Evolutionary conservation across 2,797 vertebrate species (phyloP), one percentile per base, ranked within the genome.

Genomic region (Myotis pilosus): DNA sequence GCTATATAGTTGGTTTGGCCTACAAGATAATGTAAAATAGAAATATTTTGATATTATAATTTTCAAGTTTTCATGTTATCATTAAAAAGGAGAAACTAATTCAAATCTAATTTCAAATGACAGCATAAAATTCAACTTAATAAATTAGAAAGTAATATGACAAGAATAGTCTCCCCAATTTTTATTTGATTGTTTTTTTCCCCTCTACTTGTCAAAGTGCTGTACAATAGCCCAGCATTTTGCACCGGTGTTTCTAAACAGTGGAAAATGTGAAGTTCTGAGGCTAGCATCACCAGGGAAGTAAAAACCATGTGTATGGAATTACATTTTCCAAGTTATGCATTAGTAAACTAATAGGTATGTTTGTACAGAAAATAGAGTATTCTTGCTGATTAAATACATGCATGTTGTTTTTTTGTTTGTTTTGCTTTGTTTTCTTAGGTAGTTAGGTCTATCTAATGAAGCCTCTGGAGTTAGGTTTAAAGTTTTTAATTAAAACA

Each of bases 291-390:
- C 98, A 68, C 96, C 96, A 97, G 97, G 97, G 98, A 98, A 98
- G 97, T 98, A 98, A 98, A 98, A 98, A 97, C 92, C 81, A 88
- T 98, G 91, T 96, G 88, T 97, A 97, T 98, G 97, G 97, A 97
- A 98, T 98, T 98, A 97, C 89, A 96, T 96, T 97, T 97, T 96
- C 97, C 94, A 92, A 98, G 98, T 95, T 97, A 47, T 97, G 68
- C 96, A 98, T 98, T 98, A 98, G 92, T 96, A 98, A 98, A 80
- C 62, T 89, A 98, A 98, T 98, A 97, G 96, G 82, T 80, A 97
- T 98, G 97, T 94, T 95, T 92, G 76, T 97, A 97, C 93, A 91
- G 68, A 93, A 96, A 88, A 22, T 23, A 97, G 92, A 94, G 97
- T 98, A 97, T 95, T 96, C 94, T 87, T 96, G 91, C 82, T 60